phyloP scores from a whole-genome alignment of 2,888 invertebrate genomes.

The Drosophila paramelanica region DNA sequence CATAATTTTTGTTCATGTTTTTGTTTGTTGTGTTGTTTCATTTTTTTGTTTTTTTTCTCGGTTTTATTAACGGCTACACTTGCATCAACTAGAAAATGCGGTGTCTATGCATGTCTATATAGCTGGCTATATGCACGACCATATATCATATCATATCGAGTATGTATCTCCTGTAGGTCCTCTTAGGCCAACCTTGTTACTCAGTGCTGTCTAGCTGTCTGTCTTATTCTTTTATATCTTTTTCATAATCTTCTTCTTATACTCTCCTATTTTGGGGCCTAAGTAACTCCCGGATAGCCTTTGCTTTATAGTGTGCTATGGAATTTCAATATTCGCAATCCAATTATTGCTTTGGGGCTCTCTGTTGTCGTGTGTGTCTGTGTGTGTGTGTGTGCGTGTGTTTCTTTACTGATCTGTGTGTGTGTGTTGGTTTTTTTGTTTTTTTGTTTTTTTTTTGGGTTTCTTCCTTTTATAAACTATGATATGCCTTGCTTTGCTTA shows the following conservation, averaged over 20 bases:
- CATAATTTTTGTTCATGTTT: constrained; percentile 56
- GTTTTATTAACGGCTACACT: constrained; percentile 46
- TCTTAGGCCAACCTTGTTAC: constrained; percentile 35
- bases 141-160: constrained; percentile 52
- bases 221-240: background rate
- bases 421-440: constrained; percentile 22
- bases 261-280: constrained; percentile 6
- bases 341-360: constrained; percentile 14
- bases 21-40: constrained; percentile 5
- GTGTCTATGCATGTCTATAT: constrained; percentile 60
- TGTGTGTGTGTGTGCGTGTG: constrained; percentile 33
- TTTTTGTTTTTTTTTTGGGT: constrained; percentile 13
- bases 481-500: constrained; percentile 91
- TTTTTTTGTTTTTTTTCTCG: constrained; percentile 10
- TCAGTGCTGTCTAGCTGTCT: constrained; percentile 37
- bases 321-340: constrained; percentile 30
- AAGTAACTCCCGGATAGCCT: constrained; percentile 21
- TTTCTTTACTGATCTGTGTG: constrained; percentile 19
- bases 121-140: constrained; percentile 61
- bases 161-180: constrained; percentile 34
- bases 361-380: constrained; percentile 29
- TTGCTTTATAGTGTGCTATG: constrained; percentile 21
- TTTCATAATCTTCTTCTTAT: background rate
- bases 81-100: constrained; percentile 59
- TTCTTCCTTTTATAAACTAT: constrained; percentile 90